phyloP scores from a whole-genome alignment of 2,797 vertebrate genomes.

The Onychomys leucogaster region DNA sequence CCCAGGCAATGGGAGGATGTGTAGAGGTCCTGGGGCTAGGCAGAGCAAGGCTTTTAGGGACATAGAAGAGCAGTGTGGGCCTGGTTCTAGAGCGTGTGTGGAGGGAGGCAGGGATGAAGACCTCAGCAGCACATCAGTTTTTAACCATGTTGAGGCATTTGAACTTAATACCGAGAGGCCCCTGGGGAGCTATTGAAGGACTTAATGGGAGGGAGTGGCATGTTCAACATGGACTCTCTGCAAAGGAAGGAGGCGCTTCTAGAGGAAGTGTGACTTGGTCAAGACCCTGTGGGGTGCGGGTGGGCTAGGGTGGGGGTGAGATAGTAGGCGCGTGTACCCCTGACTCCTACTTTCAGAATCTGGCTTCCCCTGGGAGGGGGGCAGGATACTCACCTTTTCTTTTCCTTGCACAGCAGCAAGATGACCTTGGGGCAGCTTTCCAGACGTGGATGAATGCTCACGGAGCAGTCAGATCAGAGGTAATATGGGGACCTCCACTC shows the following conservation, averaged over 20 bases:
- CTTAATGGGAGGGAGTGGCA: background rate
- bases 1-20: background rate
- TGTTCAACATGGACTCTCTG: background rate
- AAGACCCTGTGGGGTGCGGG: background rate
- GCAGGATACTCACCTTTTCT: background rate
- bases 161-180: background rate
- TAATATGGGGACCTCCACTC: conserved; percentile 66
- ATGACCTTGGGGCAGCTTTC: conserved; percentile 91
- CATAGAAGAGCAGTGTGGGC: background rate
- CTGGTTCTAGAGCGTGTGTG: background rate
- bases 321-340: background rate
- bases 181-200: background rate
- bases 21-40: background rate
- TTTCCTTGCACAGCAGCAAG: conserved; percentile 89
- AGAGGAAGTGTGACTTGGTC: background rate
- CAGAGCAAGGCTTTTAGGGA: background rate
- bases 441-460: conserved; percentile 90
- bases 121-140: background rate
- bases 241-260: background rate
- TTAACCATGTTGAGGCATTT: background rate
- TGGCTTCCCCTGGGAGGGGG: rapidly evolving
- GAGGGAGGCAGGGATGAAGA: background rate
- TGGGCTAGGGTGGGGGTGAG: background rate
- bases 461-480: conserved; percentile 90
- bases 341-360: background rate